A percentile compares a stretch with the other conserved stretches of the same genome.
These are phyloP conservation scores for Cynaeus angustus DNA, from an alignment of 2,888 invertebrate genomes.

Conservation along the genomic window DNA sequence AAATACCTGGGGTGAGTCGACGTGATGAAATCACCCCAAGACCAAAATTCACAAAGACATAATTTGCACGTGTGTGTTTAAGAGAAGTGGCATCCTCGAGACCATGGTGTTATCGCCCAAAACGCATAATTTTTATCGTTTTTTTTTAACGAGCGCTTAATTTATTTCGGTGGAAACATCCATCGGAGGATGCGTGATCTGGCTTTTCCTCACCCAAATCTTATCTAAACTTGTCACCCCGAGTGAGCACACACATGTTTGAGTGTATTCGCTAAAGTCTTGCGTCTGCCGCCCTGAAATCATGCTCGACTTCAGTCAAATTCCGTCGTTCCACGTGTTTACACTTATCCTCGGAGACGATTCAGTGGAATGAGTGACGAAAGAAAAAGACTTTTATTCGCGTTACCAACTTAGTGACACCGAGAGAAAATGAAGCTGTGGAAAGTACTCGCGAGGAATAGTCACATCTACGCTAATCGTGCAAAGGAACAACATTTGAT, in stretches of 20 bases:
- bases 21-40: constrained; percentile 26
- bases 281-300: constrained; percentile 51
- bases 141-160: constrained; percentile 25
- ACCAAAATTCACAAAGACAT: background rate
- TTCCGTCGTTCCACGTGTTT: constrained; percentile 38
- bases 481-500: constrained; percentile 59
- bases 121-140: constrained; percentile 30
- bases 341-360: constrained; percentile 12
- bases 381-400: background rate
- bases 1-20: constrained; percentile 29
- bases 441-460: constrained; percentile 70
- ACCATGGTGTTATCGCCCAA: too few relatives aligned
- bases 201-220: constrained; percentile 57
- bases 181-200: background rate
- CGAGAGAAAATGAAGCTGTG: constrained; percentile 67
- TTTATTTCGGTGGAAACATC: constrained; percentile 33
- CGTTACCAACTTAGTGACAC: background rate
- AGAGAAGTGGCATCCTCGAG: too few relatives aligned
- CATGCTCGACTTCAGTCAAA: constrained; percentile 43
- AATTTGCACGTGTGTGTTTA: background rate
- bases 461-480: constrained; percentile 66
- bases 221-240: constrained; percentile 61
- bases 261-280: constrained; percentile 55
- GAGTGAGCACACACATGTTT: constrained; percentile 48
- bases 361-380: background rate